Conservation (phyloP, 2,797 vertebrate species). For the Macropodus opercularis region DNA sequence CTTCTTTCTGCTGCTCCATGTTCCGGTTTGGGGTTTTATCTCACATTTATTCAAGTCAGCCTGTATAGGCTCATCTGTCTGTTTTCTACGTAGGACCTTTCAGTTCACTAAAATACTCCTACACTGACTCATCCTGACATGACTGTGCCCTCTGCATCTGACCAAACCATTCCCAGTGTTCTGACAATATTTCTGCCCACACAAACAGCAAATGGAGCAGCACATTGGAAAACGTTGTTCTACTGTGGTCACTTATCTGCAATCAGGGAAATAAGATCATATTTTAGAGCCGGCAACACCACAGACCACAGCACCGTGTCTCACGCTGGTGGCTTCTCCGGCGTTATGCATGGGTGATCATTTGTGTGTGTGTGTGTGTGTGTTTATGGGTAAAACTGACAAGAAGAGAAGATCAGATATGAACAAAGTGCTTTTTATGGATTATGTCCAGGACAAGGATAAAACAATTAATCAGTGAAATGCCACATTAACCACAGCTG, state of each 20-base stretch:
- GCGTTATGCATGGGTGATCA: conserved; percentile 17
- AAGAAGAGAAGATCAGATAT: background rate
- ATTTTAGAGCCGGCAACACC: conserved; percentile 40
- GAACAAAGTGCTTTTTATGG: background rate
- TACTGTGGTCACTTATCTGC: conserved; percentile 39
- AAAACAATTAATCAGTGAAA: conserved; percentile 28
- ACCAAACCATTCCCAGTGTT: background rate
- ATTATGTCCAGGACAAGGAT: background rate
- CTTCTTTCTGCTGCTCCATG: too few species aligned
- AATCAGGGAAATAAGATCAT: conserved; percentile 42
- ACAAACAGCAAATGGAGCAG: conserved; percentile 26
- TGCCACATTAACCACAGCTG: conserved; percentile 6
- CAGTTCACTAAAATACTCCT: too few species aligned
- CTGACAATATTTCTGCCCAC: background rate
- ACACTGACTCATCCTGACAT: too few species aligned
- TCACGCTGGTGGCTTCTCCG: conserved; percentile 36
- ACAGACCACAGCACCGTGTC: conserved; percentile 56
- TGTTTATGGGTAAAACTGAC: background rate
- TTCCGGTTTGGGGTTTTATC: too few species aligned
- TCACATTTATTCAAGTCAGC: too few species aligned
- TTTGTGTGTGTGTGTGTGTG: conserved; percentile 5
- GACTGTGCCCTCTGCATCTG: background rate
- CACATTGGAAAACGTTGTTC: conserved; percentile 21
- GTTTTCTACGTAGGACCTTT: too few species aligned
- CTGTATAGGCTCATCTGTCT: too few species aligned